These are phyloP conservation scores for Penaeus monodon DNA, from an alignment of 2,888 invertebrate genomes.

Conservation along the genomic window DNA sequence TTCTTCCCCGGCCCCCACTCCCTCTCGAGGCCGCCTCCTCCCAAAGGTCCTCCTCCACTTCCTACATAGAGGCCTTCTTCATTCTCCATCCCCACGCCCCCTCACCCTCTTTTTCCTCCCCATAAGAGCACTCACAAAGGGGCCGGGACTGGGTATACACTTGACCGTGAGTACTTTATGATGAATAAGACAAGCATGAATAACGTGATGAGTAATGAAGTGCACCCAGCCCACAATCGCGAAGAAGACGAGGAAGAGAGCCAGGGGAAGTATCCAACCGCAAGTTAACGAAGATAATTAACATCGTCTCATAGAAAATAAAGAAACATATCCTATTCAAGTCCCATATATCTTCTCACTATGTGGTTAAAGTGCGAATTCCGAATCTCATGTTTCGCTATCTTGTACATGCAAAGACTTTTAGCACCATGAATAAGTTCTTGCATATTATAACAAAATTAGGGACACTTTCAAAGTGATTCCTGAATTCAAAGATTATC, in stretches of 20 bases:
- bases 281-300: slow-evolving; percentile 1
- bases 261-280: slow-evolving; percentile 11
- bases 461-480: too few species aligned
- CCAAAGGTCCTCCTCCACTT: slow-evolving; percentile 8
- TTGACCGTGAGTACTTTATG: slow-evolving; percentile 5
- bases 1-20: too few species aligned
- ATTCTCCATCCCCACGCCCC: not conserved
- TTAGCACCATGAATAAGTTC: too few species aligned
- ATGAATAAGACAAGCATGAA: slow-evolving; percentile 12
- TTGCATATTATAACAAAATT: too few species aligned
- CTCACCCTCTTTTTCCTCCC: not conserved
- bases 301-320: slow-evolving; percentile 3
- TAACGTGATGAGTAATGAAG: slow-evolving; percentile 11
- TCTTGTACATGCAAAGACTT: too few species aligned
- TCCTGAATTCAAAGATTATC: too few species aligned
- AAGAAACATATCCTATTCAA: slow-evolving; percentile 34
- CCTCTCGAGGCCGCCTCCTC: too few species aligned
- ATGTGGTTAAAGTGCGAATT: slow-evolving; percentile 1
- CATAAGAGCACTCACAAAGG: slow-evolving; percentile 15
- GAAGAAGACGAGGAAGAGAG: slow-evolving; percentile 17
- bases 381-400: not conserved
- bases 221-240: slow-evolving; percentile 35
- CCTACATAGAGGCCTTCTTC: not conserved
- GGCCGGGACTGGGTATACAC: slow-evolving; percentile 3
- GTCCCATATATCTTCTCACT: slow-evolving; percentile 6